These are phyloP conservation scores for Chromis chromis DNA, from an alignment of 2,797 vertebrate genomes.

Conservation along the genomic window DNA sequence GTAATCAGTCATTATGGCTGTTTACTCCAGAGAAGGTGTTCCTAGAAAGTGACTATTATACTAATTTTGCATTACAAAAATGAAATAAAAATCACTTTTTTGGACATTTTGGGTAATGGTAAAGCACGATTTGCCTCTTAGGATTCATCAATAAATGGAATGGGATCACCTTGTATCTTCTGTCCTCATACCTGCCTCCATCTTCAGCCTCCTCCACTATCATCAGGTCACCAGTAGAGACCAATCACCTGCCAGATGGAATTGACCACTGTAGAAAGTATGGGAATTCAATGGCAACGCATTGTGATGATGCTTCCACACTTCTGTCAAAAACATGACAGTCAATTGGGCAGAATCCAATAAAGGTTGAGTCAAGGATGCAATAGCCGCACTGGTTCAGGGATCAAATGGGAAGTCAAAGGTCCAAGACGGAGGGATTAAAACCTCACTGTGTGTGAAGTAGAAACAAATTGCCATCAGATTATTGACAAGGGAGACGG, in stretches of 20 bases:
- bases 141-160: slow-evolving; percentile 33
- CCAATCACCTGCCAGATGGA: slow-evolving; percentile 60
- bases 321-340: slow-evolving; percentile 64
- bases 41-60: slow-evolving; percentile 8
- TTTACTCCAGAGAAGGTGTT: slow-evolving; percentile 18
- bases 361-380: slow-evolving; percentile 71
- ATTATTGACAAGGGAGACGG: slow-evolving; percentile 59
- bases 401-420: slow-evolving; percentile 66
- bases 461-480: slow-evolving; percentile 56
- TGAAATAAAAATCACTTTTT: neutral
- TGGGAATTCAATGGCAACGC: slow-evolving; percentile 69
- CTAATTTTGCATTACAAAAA: slow-evolving; percentile 8
- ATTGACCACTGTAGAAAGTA: slow-evolving; percentile 60
- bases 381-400: slow-evolving; percentile 37
- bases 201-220: slow-evolving; percentile 32
- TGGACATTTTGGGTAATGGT: slow-evolving; percentile 9
- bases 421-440: slow-evolving; percentile 52
- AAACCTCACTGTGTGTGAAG: slow-evolving; percentile 40
- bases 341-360: slow-evolving; percentile 69
- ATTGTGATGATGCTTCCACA: slow-evolving; percentile 52
- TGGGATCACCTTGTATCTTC: slow-evolving; percentile 22
- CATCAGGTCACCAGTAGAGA: slow-evolving; percentile 62
- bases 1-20: slow-evolving; percentile 14
- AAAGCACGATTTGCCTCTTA: neutral
- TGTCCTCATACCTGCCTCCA: slow-evolving; percentile 12